phyloP scores from a whole-genome alignment of 2,113 vertebrate genomes.

The Pachycephala philippinensis region DNA sequence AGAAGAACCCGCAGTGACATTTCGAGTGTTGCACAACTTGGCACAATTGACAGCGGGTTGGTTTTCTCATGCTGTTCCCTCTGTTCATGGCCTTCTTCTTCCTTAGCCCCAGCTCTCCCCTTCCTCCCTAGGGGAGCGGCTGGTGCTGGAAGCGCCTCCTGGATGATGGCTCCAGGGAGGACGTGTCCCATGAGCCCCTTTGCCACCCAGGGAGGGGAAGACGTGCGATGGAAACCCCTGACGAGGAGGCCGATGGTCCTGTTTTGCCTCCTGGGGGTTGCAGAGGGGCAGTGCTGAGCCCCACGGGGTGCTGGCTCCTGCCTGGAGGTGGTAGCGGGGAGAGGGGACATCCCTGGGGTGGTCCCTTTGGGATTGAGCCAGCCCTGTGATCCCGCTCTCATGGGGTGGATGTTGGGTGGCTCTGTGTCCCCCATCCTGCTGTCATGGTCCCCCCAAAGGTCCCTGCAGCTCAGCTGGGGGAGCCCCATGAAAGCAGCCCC shows the following conservation, averaged over 20 bases:
- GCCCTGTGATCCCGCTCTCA: accelerated
- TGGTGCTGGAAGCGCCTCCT: not conserved
- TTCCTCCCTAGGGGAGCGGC: not conserved
- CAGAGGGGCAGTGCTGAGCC: not conserved
- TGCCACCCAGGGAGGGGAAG: not conserved
- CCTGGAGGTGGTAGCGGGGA: not conserved
- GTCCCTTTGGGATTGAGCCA: not conserved
- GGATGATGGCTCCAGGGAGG: not conserved
- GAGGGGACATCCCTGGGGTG: not conserved
- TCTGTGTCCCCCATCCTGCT: not conserved
- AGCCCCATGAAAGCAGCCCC: not conserved
- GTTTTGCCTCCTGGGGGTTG: not conserved
- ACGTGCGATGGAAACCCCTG: not conserved
- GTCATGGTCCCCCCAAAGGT: not conserved
- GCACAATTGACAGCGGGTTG: not conserved
- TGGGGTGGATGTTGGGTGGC: not conserved
- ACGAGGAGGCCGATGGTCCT: not conserved
- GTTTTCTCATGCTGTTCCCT: not conserved
- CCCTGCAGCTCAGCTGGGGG: not conserved
- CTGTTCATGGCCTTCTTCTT: not conserved
- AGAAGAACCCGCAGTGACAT: not conserved
- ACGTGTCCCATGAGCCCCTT: not conserved
- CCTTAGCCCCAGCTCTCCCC: not conserved
- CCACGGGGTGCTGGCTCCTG: accelerated
- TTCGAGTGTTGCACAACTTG: slow-evolving; percentile 7